Base-by-base conservation (phyloP, 2,113 vertebrate species). In the Acrocephalus kingi region DNA sequence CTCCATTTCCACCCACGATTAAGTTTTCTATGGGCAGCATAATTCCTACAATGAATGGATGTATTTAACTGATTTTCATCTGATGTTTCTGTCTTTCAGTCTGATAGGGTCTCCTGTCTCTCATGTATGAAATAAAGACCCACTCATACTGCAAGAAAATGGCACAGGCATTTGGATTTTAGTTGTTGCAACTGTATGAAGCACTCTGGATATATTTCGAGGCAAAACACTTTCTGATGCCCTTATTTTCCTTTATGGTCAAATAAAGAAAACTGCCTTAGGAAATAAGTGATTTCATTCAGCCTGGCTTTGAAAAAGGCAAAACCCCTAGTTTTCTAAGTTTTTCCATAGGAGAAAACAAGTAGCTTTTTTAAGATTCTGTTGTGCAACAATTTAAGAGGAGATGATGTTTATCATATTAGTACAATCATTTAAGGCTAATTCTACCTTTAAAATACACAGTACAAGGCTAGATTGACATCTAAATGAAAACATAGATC, bases 401-500 rank as follows among this genome's bases (percentile, higher is more conserved):
- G 18, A 95, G 59, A 90, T 74, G 24, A 62, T 84, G 39, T 94
- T 96, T 93, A 94, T 76, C 6, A 4, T 77, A 93, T 46, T 78
- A 43, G 25, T 35, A 71, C 72, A 94, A 82, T 71, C 41, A 92
- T 19, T 95, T 93, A 96, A 96, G 83, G 84, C 81, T 93, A 96
- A 96, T 86, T 94, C 45, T 86, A 87, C 66, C 63, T 86, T 93
- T 96, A 95, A 96, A 97, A 93, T 90, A 77, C 41, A 91, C 28
- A 94, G 76, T 77, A 72, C 54, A 52, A 93, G 74, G 30, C 55
- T 95, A 85, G 96, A 97, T n/a, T 98, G 96, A 96, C 97, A 97
- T 93, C 66, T 84, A 97, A 96, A 97, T 93, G 95, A 96, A 97
- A 96, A 81, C 91, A 95, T 23, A 97, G 93, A 96, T 97, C 87